Evolutionary conservation across 1,140 invertebrate species (phyloP), one percentile per base, ranked within the genome.

Genomic region (Drosophila neocordata): DNA sequence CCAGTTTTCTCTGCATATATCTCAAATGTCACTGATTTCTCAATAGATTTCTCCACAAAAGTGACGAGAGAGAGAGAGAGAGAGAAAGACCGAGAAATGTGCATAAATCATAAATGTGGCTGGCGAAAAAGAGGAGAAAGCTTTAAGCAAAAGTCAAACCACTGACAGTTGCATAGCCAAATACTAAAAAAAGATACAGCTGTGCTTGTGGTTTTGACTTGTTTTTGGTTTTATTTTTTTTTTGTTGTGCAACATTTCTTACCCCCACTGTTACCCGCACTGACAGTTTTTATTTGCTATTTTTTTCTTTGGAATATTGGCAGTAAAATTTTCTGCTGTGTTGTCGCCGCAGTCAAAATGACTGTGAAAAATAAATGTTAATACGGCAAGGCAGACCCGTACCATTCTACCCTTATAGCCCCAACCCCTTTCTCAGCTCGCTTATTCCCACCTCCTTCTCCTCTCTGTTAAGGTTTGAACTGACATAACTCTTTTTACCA

Each of bases 281-380:
- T n/a, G 24, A n/a, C 61, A 76, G 51, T 69, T 77, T 77, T 79
- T 84, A 73, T 83, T 66, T 68, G 41, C 27, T 83, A 59, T 51
- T 44, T 67, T 67, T 69, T 69, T 73, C 61, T 69, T 73, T 73
- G 64, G 37, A 63, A 48, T 53, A 27, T 37, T 38, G 60, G 64
- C 66, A 66, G 73, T 77, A 78, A 76, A 78, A 81, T 78, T 75
- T 77, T 87, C 53, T 81, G 81, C 81, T 78, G 81, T 76, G 80
- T 79, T 84, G 80, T 84, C 81, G 73, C 65, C 65, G 68, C 70
- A 69, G 70, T 81, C 78, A 78, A 87, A 85, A 87, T 81, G 74
- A 72, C 67, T 81, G 70, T 78, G 77, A 78, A 75, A 85, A 81
- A 85, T 87, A 87, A 85, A 85, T 81, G 82, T 81, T 85, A 85